phyloP scores from a whole-genome alignment of 2,113 vertebrate genomes.

The Bos taurus region DNA sequence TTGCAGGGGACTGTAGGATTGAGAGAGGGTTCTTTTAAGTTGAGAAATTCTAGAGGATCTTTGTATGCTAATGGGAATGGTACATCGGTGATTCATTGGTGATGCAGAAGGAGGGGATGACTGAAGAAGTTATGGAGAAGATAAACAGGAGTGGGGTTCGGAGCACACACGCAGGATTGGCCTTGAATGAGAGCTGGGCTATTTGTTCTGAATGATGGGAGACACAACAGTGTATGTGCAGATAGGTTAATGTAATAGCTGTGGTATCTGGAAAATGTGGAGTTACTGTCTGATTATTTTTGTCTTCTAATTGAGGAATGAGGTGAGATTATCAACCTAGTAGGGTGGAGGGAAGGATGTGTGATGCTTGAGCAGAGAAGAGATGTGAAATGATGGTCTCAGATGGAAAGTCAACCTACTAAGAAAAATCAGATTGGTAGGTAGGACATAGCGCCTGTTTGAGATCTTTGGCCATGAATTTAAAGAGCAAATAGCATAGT shows the following conservation, averaged over 20 bases:
- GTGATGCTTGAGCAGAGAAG: not conserved
- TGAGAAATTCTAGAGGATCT: not conserved
- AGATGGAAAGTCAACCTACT: not conserved
- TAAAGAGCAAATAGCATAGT: not conserved
- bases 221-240: not conserved
- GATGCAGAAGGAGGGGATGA: not conserved
- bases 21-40: not conserved
- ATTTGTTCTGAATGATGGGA: not conserved
- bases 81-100: not conserved
- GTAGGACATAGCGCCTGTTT: not conserved
- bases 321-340: not conserved
- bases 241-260: not conserved
- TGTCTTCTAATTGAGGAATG: not conserved
- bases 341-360: not conserved
- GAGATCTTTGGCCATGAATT: not conserved
- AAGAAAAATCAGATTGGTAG: not conserved
- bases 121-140: not conserved
- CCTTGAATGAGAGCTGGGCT: not conserved
- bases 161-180: not conserved
- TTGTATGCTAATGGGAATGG: not conserved
- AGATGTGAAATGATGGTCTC: not conserved
- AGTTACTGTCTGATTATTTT: not conserved
- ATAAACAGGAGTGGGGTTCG: not conserved
- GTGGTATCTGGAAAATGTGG: not conserved
- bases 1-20: not conserved